Base-by-base conservation (phyloP, 2,113 vertebrate genomes). In the Galemys pyrenaicus region DNA sequence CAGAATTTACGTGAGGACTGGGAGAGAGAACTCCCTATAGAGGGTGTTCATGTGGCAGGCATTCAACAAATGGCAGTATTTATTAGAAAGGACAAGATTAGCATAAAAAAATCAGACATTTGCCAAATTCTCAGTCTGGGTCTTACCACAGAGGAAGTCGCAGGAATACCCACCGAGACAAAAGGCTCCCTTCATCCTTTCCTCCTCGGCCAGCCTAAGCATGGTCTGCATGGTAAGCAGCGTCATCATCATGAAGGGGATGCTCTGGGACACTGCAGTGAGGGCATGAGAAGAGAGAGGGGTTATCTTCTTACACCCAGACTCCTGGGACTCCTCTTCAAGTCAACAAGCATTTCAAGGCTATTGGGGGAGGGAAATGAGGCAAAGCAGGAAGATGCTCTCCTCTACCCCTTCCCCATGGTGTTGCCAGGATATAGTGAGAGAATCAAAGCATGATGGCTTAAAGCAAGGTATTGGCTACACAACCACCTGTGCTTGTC, bases 221-320 rank as follows among this genome's bases (percentile, higher is more conserved):
- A 97, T 96, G 80, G 94, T 96, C 44, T 95, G 94, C 96, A 97
- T 97, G 93, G 89, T 95, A 4, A 95, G 91, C 81, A 97, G 78
- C 1, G 87, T 97, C 95, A 96, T 97, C 93, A 92, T 94, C 97
- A 97, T 95, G 94, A 97, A 96, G 28, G 97, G 96, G 1, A 96
- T 96, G 12, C 84, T 96, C 89, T 96, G 92, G 6, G 95, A 93
- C 8, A 95, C 97, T 97, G 84, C 62, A 37, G 28, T 15, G 91
- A 92, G 32, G 39, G 20, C 0, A 8, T 2, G 5, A 87, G 73
- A 71, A 39, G 46, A 71, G 26, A 84, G 60, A 41, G 58, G 6
- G 0, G 3, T 80, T 44, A 46, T 19, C 9, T 71, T 60, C 49
- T 28, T 19, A 51, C 22, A 9, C 12, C 20, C 35, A 16, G 8